These are phyloP conservation scores for Stegodyphus dumicola DNA, from an alignment of 1,140 invertebrate genomes.

Conservation along the genomic window DNA sequence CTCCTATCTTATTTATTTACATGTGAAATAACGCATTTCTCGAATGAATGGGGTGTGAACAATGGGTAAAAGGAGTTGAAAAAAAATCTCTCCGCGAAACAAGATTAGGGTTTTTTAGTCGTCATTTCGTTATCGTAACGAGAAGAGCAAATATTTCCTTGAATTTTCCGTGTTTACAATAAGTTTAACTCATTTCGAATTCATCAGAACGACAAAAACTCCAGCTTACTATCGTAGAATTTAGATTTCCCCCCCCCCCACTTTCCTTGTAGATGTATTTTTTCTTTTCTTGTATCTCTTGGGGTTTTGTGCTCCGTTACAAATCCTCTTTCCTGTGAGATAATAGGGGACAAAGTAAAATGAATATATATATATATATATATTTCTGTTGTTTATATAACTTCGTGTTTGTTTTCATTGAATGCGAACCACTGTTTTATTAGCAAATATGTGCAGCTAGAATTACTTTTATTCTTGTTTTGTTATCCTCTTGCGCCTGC, in stretches of 20 bases:
- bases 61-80: too few species aligned
- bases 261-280: not conserved
- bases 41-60: too few species aligned
- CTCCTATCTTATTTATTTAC: too few species aligned
- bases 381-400: too few species aligned
- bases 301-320: slow-evolving; percentile 4
- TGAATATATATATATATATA: not conserved
- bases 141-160: slow-evolving; percentile 36
- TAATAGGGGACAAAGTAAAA: slow-evolving; percentile 34
- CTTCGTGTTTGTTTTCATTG: too few species aligned
- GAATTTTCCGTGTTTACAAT: slow-evolving; percentile 37
- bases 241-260: not conserved
- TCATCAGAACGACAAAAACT: slow-evolving; percentile 36
- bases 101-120: slow-evolving; percentile 30
- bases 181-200: slow-evolving; percentile 48
- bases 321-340: slow-evolving; percentile 30
- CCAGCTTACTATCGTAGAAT: not conserved
- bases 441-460: too few species aligned
- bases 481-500: too few species aligned
- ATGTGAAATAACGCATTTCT: too few species aligned
- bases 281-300: slow-evolving; percentile 4
- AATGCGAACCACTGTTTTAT: too few species aligned
- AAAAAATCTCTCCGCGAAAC: slow-evolving; percentile 23
- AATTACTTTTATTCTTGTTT: too few species aligned
- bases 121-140: slow-evolving; percentile 19